Base-by-base conservation (phyloP, 2,888 invertebrate species). In the Hypomecis atomaria region DNA sequence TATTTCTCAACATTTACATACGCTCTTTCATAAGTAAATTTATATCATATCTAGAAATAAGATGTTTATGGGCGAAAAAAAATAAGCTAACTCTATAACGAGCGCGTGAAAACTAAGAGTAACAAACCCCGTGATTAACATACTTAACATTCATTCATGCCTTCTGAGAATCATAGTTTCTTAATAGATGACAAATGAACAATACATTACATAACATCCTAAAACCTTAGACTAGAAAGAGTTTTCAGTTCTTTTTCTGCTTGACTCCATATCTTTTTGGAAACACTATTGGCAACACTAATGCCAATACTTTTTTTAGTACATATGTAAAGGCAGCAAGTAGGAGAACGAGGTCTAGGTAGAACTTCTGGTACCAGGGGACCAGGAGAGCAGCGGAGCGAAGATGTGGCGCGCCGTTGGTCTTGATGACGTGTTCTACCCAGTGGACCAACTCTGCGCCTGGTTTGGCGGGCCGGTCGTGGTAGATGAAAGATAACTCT, bases 311-410 rank as follows among this genome's bases (percentile, higher is more conserved):
- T 55, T 58, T 68, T 38, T 54, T 43, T 6, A 65, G 23, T 5
- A 60, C 13, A 48, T 67, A 70, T 11, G 62, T 13, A 10, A 36
- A 7, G 13, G 56, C 33, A 11, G 52, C 45, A 9, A 71, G 23
- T 10, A 70, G 5, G 0, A 66, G 7, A 9, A 36, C 54, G 4
- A 78, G 68, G 62, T 86, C 85, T 4, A 86, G 66, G 58, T 82
- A 85, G 33, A 76, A 53, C 66, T 80, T 85, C 77, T 85, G 82
- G 75, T 84, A 84, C 75, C 78, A 77, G 23, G 82, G 77, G 13
- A 82, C 62, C 48, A 66, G n/a, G 2, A 83, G 74, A 0, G 82
- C 84, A 0, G 76, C 77, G 0, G 85, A 84, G 52, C 82, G 82
- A 1, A 85, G 76, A 65, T 84, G 80, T 2, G 67, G 73, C 0